Evolutionary conservation across 2,113 vertebrate genomes (phyloP).

Genomic region (Setophaga petechia): DNA sequence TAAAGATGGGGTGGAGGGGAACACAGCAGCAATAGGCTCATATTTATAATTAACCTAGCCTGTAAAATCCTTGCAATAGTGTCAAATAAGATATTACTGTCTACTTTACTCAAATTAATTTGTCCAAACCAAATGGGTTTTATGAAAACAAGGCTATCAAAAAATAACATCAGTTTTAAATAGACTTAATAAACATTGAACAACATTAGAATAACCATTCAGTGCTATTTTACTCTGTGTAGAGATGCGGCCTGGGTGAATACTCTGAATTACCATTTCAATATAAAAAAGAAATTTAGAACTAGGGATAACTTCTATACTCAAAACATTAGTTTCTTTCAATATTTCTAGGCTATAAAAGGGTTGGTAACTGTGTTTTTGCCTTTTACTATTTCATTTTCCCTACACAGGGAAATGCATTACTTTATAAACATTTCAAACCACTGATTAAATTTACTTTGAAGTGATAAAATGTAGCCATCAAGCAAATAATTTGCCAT

Average conservation of each 20-base stretch:
- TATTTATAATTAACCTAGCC: slow-evolving; percentile 46
- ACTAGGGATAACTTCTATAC: background rate
- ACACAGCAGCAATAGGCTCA: background rate
- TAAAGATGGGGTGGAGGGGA: background rate
- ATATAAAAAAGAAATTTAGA: background rate
- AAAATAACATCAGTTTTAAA: slow-evolving; percentile 15
- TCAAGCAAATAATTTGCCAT: background rate
- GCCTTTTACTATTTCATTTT: background rate
- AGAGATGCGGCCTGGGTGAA: background rate
- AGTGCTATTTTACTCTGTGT: background rate
- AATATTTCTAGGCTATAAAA: background rate
- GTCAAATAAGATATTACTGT: background rate
- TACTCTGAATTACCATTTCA: background rate
- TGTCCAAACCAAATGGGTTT: background rate
- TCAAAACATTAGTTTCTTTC: background rate
- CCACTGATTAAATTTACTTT: background rate
- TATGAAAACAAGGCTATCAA: slow-evolving; percentile 14
- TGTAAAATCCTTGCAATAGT: background rate
- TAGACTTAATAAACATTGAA: slow-evolving; percentile 25
- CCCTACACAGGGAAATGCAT: background rate
- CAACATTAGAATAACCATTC: background rate
- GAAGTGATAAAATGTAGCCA: background rate
- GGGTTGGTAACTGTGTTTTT: background rate
- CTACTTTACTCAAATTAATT: slow-evolving; percentile 33
- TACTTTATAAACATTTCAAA: background rate